Evolutionary conservation across 2,888 invertebrate genomes (phyloP).

Genomic region (Oxytorus armatus): DNA sequence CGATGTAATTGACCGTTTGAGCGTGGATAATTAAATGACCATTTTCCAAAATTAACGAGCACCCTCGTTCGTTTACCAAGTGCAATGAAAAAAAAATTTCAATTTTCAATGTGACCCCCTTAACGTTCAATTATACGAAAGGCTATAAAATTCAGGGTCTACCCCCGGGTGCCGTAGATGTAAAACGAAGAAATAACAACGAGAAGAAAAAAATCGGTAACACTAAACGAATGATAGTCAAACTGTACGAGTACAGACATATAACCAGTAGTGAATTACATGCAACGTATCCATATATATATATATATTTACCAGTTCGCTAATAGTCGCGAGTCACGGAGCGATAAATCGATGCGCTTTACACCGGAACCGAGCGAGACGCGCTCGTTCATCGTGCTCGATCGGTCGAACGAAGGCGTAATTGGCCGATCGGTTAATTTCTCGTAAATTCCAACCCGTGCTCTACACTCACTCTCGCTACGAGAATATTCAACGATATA

Average conservation of each 20-base stretch:
- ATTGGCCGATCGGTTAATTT: constrained; percentile 80
- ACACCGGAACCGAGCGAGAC: constrained; percentile 72
- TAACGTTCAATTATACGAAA: constrained; percentile 17
- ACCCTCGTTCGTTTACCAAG: too few relatives aligned
- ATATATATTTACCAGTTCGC: constrained; percentile 36
- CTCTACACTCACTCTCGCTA: constrained; percentile 20
- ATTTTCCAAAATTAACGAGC: not conserved
- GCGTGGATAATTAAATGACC: not conserved
- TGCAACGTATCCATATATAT: not conserved
- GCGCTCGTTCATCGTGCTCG: constrained; percentile 72
- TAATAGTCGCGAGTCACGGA: constrained; percentile 64
- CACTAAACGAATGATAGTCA: constrained; percentile 41
- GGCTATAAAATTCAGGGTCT: constrained; percentile 47
- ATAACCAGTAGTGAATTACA: constrained; percentile 28
- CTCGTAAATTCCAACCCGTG: constrained; percentile 72
- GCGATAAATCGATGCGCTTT: constrained; percentile 71
- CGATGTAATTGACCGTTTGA: not conserved
- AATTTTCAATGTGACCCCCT: not conserved
- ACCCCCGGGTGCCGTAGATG: constrained; percentile 7
- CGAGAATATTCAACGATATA: constrained; percentile 4
- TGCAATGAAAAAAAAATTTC: too few relatives aligned
- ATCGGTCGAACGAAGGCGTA: constrained; percentile 72
- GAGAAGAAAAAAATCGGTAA: constrained; percentile 26
- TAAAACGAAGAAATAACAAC: not conserved
- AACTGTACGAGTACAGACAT: constrained; percentile 29